Conservation (phyloP, 2,113 vertebrate genomes). For the Tachysurus fulvidraco region DNA sequence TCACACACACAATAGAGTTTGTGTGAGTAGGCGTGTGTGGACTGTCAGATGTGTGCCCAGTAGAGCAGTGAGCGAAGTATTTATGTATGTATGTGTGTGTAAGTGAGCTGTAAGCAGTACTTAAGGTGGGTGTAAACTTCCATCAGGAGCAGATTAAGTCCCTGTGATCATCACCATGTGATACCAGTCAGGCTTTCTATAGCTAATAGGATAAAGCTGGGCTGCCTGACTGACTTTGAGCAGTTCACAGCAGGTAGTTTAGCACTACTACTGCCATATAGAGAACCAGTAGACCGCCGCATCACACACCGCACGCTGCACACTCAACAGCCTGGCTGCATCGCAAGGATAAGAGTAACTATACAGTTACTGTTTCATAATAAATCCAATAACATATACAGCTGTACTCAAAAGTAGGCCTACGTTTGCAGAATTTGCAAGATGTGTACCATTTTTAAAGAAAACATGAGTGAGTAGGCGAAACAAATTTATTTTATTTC, state of each 20-base stretch:
- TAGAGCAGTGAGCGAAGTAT: background rate
- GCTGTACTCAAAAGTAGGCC: no score
- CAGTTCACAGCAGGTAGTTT: constrained; percentile 49
- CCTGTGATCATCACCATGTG: constrained; percentile 58
- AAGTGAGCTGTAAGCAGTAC: constrained; percentile 36
- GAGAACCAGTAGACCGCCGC: constrained; percentile 30
- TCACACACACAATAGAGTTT: constrained; percentile 52
- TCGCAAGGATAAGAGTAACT: background rate
- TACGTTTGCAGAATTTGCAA: no score
- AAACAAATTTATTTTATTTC: no score
- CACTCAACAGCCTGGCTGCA: background rate
- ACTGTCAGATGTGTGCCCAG: constrained; percentile 5
- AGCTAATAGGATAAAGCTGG: constrained; percentile 59
- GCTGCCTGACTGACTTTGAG: constrained; percentile 45
- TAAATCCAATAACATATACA: background rate
- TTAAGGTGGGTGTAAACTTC: constrained; percentile 41
- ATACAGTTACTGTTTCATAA: background rate
- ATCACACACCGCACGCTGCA: background rate
- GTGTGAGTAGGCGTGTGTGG: constrained; percentile 53
- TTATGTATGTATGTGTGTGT: constrained; percentile 30
- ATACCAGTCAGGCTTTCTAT: constrained; percentile 55
- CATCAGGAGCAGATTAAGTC: constrained; percentile 52
- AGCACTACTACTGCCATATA: constrained; percentile 36
- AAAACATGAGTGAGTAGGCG: no score
- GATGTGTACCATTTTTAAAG: no score